These are phyloP conservation scores for Falco cherrug DNA, from an alignment of 2,797 vertebrate species.

Conservation along the genomic window DNA sequence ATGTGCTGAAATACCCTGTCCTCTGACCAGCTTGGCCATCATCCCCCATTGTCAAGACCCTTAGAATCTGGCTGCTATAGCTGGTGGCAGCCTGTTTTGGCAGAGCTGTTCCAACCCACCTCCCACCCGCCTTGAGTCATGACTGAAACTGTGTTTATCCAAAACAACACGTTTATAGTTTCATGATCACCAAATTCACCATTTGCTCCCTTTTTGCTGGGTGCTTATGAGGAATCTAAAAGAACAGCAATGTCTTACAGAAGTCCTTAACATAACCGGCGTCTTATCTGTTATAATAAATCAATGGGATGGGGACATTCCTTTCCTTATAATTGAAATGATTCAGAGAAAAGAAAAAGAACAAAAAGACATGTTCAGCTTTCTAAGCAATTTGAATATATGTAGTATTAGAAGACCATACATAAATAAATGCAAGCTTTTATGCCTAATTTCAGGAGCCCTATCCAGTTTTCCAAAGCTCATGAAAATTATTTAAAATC, in stretches of 20 bases:
- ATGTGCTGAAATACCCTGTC: not conserved
- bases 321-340: not conserved
- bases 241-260: not conserved
- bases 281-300: not conserved
- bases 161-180: not conserved
- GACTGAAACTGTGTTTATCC: not conserved
- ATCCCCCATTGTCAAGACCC: not conserved
- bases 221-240: not conserved
- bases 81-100: not conserved
- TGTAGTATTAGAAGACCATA: not conserved
- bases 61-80: not conserved
- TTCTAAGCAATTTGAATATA: not conserved
- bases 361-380: not conserved
- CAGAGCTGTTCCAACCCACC: not conserved
- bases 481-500: not conserved
- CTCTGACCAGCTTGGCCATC: not conserved
- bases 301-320: not conserved
- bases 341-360: not conserved
- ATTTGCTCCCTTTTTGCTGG: not conserved
- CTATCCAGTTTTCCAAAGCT: not conserved
- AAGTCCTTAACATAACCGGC: not conserved
- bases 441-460: not conserved
- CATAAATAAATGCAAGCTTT: not conserved
- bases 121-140: not conserved
- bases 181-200: not conserved